phyloP scores from a whole-genome alignment of 2,888 invertebrate genomes.

The Morinoia aosen region DNA sequence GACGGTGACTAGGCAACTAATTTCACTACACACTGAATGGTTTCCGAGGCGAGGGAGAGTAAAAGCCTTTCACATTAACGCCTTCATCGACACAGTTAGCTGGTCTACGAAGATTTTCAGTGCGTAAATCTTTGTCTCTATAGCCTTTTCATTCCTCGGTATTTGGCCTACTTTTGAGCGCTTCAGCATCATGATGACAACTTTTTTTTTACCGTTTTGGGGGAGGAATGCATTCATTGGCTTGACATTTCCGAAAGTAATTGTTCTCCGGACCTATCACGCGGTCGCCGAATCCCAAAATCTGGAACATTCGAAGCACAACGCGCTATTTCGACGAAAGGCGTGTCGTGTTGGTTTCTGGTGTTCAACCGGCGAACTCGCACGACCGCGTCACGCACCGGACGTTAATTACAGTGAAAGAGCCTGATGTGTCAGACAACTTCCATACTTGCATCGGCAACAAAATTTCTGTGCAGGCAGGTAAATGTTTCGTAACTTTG shows the following conservation, averaged over 20 bases:
- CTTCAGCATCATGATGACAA: neutral
- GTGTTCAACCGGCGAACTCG: neutral
- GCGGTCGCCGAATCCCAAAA: neutral
- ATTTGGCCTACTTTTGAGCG: neutral
- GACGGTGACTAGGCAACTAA: conserved; percentile 33
- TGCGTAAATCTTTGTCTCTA: neutral
- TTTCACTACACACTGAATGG: neutral
- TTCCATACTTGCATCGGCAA: neutral
- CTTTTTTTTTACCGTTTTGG: neutral
- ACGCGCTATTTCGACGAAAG: neutral
- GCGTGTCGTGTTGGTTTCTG: neutral
- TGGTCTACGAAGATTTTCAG: neutral
- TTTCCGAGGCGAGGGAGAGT: neutral
- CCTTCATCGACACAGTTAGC: neutral
- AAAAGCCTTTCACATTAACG: conserved; percentile 38
- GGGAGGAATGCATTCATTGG: neutral
- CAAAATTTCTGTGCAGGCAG: neutral
- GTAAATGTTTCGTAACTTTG: neutral
- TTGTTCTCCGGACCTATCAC: conserved; percentile 45
- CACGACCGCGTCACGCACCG: neutral
- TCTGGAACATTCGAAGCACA: neutral
- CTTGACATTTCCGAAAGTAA: conserved; percentile 28
- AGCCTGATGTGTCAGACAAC: neutral
- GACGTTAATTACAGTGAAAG: neutral
- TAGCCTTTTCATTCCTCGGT: neutral